Evolutionary conservation across 2,888 invertebrate species (phyloP).

Genomic region (Melanotus villosus): DNA sequence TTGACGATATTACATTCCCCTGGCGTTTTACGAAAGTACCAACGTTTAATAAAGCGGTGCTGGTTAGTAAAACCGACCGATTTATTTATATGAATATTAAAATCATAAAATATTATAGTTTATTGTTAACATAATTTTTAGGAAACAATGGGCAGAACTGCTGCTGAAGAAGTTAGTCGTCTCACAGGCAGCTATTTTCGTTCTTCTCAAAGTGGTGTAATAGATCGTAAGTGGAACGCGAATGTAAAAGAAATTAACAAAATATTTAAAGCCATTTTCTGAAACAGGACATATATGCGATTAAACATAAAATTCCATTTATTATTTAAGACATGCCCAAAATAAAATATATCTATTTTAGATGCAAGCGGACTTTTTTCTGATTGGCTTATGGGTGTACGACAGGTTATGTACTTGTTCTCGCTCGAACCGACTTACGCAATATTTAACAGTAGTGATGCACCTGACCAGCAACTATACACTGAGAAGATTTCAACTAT

Average conservation of each 20-base stretch:
- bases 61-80: not conserved
- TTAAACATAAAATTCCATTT: not conserved
- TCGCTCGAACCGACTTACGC: not conserved
- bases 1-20: constrained; percentile 14
- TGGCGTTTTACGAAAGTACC: constrained; percentile 1
- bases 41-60: constrained; percentile 6
- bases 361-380: constrained; percentile 3
- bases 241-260: constrained; percentile 16
- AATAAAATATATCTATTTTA: no score
- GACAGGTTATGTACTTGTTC: not conserved
- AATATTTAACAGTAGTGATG: not conserved
- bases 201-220: not conserved
- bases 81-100: not conserved
- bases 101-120: no score
- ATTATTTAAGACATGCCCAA: no score
- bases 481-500: not conserved
- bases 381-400: constrained; percentile 15
- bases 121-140: no score
- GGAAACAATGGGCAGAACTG: not conserved
- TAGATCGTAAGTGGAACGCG: not conserved
- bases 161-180: not conserved
- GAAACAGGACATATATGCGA: not conserved
- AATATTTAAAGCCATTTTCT: not conserved
- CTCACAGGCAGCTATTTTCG: not conserved
- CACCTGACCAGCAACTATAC: not conserved